A percentile compares a stretch with the other conserved stretches of the same genome.
These are phyloP conservation scores for Acropora yongei DNA, from an alignment of 64 coral and sea anemone species.

Conservation along the genomic window DNA sequence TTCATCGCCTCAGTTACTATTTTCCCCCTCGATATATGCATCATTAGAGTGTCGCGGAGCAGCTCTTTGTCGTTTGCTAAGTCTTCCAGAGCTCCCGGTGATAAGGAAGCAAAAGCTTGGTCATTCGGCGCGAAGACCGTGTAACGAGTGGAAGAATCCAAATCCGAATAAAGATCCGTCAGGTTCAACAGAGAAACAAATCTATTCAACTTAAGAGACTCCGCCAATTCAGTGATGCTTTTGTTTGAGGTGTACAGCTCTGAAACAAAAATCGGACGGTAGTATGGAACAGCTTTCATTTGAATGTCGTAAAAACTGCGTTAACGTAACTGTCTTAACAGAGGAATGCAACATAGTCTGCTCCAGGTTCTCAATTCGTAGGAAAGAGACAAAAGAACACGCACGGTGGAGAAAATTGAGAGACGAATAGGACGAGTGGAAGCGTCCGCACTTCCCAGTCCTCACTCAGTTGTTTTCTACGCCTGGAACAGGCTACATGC, in stretches of 20 bases:
- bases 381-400: background rate
- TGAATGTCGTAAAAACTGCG: too few relatives aligned
- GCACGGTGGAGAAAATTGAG: background rate
- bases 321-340: too few relatives aligned
- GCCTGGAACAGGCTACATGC: too few relatives aligned
- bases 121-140: conserved; percentile 55
- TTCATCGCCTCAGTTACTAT: conserved; percentile 52
- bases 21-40: conserved; percentile 55
- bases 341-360: too few relatives aligned
- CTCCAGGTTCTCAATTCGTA: too few relatives aligned
- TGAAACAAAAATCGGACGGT: conserved; percentile 22
- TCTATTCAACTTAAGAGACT: conserved; percentile 47
- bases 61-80: conserved; percentile 28
- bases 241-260: conserved; percentile 66
- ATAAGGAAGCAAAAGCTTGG: conserved; percentile 61
- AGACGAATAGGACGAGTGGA: background rate
- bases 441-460: too few relatives aligned
- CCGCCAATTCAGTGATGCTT: conserved; percentile 76
- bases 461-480: too few relatives aligned
- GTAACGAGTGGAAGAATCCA: conserved; percentile 33
- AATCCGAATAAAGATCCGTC: conserved; percentile 37
- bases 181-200: conserved; percentile 67
- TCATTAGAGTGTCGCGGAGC: conserved; percentile 54
- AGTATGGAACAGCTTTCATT: background rate
- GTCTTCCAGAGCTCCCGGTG: conserved; percentile 31